These are phyloP conservation scores for Schlechtendalia chinensis DNA, from an alignment of 1,140 invertebrate genomes.

Conservation along the genomic window DNA sequence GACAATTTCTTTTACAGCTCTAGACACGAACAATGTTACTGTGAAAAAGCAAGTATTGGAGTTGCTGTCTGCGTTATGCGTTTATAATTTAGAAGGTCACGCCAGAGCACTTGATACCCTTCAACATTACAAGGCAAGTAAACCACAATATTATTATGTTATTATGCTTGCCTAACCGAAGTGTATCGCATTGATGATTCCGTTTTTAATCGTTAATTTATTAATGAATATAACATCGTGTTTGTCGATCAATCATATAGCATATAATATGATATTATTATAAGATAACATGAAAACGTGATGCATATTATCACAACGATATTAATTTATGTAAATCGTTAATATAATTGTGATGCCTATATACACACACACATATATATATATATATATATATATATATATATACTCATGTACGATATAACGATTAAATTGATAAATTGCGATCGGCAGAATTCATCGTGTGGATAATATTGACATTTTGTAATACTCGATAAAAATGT, in stretches of 20 bases:
- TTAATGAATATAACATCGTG: not conserved
- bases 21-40: conserved; percentile 78
- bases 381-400: no score
- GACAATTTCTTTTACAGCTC: conserved; percentile 62
- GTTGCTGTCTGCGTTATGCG: conserved; percentile 82
- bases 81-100: conserved; percentile 84
- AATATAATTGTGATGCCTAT: not conserved
- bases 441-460: no score
- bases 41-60: conserved; percentile 93
- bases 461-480: no score
- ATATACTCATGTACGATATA: not conserved
- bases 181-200: not conserved
- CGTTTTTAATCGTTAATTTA: conserved; percentile 21
- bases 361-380: no score
- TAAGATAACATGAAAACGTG: not conserved
- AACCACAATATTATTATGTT: not conserved
- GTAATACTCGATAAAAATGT: no score
- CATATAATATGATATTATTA: no score
- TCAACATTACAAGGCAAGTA: conserved; percentile 78
- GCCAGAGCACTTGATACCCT: conserved; percentile 79
- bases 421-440: no score
- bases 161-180: not conserved
- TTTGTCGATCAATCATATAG: not conserved
- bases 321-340: not conserved
- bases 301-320: not conserved